These are phyloP conservation scores for Rhagoletis zephyria DNA, from an alignment of 1,140 invertebrate genomes.

Conservation along the genomic window DNA sequence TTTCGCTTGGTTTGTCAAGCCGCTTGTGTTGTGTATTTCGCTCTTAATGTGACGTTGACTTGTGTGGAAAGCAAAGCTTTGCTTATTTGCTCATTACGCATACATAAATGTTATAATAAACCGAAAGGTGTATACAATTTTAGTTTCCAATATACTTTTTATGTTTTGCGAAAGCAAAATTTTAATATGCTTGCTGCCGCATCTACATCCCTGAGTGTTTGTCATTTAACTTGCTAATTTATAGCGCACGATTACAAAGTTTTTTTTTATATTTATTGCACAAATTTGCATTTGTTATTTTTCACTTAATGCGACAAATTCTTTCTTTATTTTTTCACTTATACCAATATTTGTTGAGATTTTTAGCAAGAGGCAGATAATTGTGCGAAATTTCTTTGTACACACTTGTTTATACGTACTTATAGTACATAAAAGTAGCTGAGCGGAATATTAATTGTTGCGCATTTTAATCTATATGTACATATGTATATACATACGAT, in stretches of 20 bases:
- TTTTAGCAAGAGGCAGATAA: neutral
- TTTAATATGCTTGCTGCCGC: neutral
- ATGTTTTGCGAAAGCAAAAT: neutral
- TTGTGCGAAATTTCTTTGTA: slow-evolving; percentile 12
- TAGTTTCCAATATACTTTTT: too few relatives aligned
- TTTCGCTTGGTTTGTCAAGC: too few relatives aligned
- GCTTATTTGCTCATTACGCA: too few relatives aligned
- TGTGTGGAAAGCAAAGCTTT: too few relatives aligned
- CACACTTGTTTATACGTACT: too few relatives aligned
- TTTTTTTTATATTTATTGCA: slow-evolving; percentile 17
- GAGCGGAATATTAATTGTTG: neutral
- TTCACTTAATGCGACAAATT: neutral
- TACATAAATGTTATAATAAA: too few relatives aligned
- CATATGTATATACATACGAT: neutral
- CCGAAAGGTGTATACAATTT: too few relatives aligned
- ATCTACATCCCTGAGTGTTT: neutral
- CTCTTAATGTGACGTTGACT: too few relatives aligned
- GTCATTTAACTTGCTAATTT: neutral
- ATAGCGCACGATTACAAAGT: neutral
- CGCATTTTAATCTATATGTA: neutral
- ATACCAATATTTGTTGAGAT: neutral
- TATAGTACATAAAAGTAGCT: neutral
- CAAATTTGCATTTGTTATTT: slow-evolving; percentile 2
- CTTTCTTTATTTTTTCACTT: neutral
- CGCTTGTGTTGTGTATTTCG: too few relatives aligned